These are phyloP conservation scores for Homarus gammarus DNA, from an alignment of 2,888 invertebrate species.

Conservation along the genomic window DNA sequence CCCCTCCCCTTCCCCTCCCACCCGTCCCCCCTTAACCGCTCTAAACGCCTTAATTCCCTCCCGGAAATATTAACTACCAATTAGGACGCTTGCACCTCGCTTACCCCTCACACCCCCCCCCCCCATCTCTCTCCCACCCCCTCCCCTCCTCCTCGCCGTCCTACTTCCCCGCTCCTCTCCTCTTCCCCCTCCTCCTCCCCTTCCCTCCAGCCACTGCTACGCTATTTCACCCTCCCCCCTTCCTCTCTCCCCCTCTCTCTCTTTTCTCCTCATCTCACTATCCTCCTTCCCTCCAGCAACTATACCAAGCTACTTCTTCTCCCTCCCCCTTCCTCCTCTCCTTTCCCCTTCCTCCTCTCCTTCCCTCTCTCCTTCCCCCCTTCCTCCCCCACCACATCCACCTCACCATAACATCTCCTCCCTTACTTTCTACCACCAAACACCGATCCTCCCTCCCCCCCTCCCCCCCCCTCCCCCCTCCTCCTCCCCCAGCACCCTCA, in stretches of 20 bases:
- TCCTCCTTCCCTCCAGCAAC: background rate
- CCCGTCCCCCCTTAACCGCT: conserved; percentile 38
- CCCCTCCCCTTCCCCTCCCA: conserved; percentile 22
- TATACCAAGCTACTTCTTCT: background rate
- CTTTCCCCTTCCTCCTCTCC: background rate
- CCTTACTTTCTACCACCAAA: no score
- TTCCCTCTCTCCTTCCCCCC: background rate
- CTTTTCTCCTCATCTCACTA: background rate
- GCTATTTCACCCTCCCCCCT: background rate
- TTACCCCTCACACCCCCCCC: background rate
- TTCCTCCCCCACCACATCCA: no score
- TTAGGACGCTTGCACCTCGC: conserved; percentile 36
- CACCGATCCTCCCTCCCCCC: no score
- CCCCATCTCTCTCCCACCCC: background rate
- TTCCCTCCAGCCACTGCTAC: no score
- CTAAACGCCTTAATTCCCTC: conserved; percentile 48
- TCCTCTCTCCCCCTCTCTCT: background rate
- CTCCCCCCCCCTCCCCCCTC: no score
- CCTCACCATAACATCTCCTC: no score
- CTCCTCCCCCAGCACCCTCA: no score
- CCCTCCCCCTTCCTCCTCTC: background rate
- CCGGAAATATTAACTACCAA: conserved; percentile 66
- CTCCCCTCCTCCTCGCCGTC: background rate
- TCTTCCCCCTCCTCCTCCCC: background rate
- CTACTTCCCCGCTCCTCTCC: background rate